Evolutionary conservation across 1,140 invertebrate genomes (phyloP).

Genomic region (Arion vulgaris): DNA sequence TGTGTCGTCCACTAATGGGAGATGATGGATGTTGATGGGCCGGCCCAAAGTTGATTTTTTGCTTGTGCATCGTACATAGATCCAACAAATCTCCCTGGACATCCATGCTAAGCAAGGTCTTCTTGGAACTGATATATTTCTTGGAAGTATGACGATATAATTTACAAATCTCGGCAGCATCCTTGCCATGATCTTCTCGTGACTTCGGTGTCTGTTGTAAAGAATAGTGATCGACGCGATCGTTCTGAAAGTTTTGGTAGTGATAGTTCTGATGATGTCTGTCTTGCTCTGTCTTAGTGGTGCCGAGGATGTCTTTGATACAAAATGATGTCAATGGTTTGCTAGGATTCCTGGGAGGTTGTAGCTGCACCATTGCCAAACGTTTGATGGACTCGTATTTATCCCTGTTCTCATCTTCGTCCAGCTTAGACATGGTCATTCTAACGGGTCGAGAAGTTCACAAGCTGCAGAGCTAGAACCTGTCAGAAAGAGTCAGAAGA

Average conservation of each 20-base stretch:
- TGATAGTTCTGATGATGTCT: neutral
- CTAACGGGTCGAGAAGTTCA: too few relatives aligned
- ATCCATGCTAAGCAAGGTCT: too few relatives aligned
- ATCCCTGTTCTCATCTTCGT: slow-evolving; percentile 48
- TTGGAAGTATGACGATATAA: too few relatives aligned
- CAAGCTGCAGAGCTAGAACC: too few relatives aligned
- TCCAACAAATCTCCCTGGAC: too few relatives aligned
- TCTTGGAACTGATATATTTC: too few relatives aligned
- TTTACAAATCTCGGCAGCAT: too few relatives aligned
- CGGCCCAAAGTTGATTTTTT: too few relatives aligned
- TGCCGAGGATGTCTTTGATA: slow-evolving; percentile 74
- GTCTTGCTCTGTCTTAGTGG: neutral
- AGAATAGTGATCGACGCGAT: too few relatives aligned
- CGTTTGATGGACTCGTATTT: slow-evolving; percentile 59
- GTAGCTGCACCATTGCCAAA: slow-evolving; percentile 61
- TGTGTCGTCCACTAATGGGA: neutral
- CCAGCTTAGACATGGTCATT: slow-evolving; percentile 37
- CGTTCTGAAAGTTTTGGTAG: neutral
- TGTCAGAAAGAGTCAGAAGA: too few relatives aligned
- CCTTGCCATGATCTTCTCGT: too few relatives aligned
- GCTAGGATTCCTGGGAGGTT: slow-evolving; percentile 62
- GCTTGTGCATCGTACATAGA: too few relatives aligned
- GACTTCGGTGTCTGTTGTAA: slow-evolving; percentile 5
- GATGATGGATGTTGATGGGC: neutral
- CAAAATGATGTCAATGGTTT: slow-evolving; percentile 81